Conservation (phyloP, 2,888 invertebrate genomes). For the Phaonia tiefii region DNA sequence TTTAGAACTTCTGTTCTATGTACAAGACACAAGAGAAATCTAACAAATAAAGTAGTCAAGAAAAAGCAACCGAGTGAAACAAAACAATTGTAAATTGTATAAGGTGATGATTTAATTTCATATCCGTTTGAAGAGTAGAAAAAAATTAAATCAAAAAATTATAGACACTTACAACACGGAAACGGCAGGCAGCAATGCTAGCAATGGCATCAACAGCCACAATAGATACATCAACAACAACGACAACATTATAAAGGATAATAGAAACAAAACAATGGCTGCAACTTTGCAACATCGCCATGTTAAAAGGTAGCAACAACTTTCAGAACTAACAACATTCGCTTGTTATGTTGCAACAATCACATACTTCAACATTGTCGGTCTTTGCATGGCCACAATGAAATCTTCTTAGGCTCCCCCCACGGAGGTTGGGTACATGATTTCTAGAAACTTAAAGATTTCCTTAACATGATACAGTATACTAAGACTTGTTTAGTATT, state of each 20-base stretch:
- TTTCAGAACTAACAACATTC: no score
- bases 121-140: constrained; percentile 40
- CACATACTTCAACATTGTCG: not conserved
- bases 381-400: not conserved
- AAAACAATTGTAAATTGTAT: constrained; percentile 53
- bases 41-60: not conserved
- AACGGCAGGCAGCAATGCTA: no score
- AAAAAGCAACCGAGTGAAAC: constrained; percentile 9
- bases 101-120: constrained; percentile 65
- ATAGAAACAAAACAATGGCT: no score
- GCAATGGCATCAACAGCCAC: not conserved
- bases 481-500: not conserved
- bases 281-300: no score
- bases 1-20: not conserved
- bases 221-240: not conserved
- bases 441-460: not conserved
- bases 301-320: no score
- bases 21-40: not conserved
- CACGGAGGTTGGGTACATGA: not conserved
- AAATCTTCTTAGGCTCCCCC: not conserved
- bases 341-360: not conserved
- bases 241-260: not conserved
- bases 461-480: not conserved
- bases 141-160: constrained; percentile 50
- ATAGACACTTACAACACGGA: constrained; percentile 53